These are phyloP conservation scores for Naja naja DNA, from an alignment of 2,113 vertebrate genomes.

Conservation along the genomic window DNA sequence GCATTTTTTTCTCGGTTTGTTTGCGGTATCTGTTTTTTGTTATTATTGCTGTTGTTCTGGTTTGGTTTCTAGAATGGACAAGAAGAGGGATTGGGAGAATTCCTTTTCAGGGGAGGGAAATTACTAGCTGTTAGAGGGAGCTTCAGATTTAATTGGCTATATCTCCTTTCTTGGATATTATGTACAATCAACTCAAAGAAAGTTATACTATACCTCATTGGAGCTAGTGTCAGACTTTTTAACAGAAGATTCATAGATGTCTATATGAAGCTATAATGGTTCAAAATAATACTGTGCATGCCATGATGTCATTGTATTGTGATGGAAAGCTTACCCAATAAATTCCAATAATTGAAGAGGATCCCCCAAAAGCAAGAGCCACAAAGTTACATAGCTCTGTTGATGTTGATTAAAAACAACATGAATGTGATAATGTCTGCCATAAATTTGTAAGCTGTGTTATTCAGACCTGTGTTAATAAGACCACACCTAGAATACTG, in stretches of 20 bases:
- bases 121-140: no score
- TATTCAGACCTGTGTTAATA: no score
- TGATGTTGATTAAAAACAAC: background rate
- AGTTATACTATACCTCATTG: background rate
- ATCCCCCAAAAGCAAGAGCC: background rate
- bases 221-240: background rate
- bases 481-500: no score
- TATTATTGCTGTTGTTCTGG: background rate
- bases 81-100: background rate
- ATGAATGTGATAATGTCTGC: background rate
- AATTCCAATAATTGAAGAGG: background rate
- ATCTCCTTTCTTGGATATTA: no score
- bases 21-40: background rate
- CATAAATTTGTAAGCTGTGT: background rate
- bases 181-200: background rate
- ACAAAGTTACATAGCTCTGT: background rate
- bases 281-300: background rate
- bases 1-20: background rate
- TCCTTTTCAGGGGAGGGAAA: background rate
- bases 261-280: background rate
- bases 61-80: background rate
- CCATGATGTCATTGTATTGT: background rate
- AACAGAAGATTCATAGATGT: background rate
- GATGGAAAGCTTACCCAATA: background rate
- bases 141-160: background rate